These are phyloP conservation scores for Ichneumon xanthorius DNA, from an alignment of 2,888 invertebrate species.

Conservation along the genomic window DNA sequence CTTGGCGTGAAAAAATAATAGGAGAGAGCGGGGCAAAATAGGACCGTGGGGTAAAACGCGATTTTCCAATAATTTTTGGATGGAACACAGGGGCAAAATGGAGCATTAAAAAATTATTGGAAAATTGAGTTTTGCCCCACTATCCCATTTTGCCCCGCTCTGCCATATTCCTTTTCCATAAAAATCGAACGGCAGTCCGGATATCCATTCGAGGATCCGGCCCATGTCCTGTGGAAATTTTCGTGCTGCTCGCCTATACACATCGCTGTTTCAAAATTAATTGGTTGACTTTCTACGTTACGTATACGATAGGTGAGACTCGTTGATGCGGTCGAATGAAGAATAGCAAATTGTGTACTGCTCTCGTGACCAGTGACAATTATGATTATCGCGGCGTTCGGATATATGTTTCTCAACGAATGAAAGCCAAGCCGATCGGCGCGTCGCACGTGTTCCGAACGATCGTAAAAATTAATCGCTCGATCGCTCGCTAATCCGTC, in stretches of 20 bases:
- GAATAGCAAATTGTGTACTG: constrained; percentile 12
- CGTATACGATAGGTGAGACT: constrained; percentile 7
- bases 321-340: neutral
- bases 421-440: constrained; percentile 24
- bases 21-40: no score
- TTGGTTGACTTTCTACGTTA: constrained; percentile 53
- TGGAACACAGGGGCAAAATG: no score
- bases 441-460: constrained; percentile 24
- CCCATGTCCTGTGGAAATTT: neutral
- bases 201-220: neutral
- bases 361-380: constrained; percentile 25
- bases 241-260: neutral
- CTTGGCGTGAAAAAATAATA: neutral
- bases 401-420: constrained; percentile 20
- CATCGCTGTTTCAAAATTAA: constrained; percentile 19
- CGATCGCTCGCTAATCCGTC: constrained; percentile 25
- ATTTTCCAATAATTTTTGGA: neutral
- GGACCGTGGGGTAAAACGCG: neutral
- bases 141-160: no score
- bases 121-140: no score
- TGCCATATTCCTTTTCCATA: neutral
- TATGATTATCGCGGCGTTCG: constrained; percentile 38
- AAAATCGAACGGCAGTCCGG: neutral
- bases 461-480: constrained; percentile 38
- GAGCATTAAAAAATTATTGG: no score